These are phyloP conservation scores for Mercenaria mercenaria DNA, from an alignment of 1,140 invertebrate genomes.

Conservation along the genomic window DNA sequence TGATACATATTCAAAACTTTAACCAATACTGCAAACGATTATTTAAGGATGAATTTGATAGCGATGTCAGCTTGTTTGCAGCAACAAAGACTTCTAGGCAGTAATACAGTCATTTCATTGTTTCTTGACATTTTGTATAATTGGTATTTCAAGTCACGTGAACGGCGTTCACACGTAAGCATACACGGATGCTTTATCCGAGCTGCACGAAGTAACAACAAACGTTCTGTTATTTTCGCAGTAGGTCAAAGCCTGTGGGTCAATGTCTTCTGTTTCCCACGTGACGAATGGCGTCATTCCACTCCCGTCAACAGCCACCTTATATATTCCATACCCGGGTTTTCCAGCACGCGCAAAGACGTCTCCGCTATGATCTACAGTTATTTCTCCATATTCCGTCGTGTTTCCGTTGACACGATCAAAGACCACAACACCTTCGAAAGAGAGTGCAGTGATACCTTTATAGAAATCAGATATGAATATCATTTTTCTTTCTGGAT, in stretches of 20 bases:
- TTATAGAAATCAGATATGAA: slow-evolving; percentile 54
- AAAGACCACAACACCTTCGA: slow-evolving; percentile 32
- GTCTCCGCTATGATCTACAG: slow-evolving; percentile 10
- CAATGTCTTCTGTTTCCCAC: slow-evolving; percentile 21
- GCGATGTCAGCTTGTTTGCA: too few species aligned
- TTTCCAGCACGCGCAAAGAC: slow-evolving; percentile 55
- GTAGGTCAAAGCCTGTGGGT: slow-evolving; percentile 38
- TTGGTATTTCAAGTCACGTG: too few species aligned
- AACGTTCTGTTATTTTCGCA: slow-evolving; percentile 35
- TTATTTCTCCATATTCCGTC: slow-evolving; percentile 32
- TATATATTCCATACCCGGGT: slow-evolving; percentile 57
- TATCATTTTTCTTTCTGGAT: neutral
- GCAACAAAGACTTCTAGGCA: too few species aligned
- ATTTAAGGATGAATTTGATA: too few species aligned
- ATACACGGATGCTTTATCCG: slow-evolving; percentile 55
- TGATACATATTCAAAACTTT: too few species aligned
- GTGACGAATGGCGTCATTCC: slow-evolving; percentile 22
- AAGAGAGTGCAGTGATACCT: slow-evolving; percentile 32
- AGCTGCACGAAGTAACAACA: slow-evolving; percentile 44
- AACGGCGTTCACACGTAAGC: too few species aligned
- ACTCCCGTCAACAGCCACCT: slow-evolving; percentile 10
- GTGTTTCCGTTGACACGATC: neutral
- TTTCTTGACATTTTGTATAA: neutral
- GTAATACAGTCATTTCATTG: too few species aligned
- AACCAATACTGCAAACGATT: too few species aligned